Base-by-base conservation (phyloP, 2,888 invertebrate genomes). In the Machimus atricapillus region DNA sequence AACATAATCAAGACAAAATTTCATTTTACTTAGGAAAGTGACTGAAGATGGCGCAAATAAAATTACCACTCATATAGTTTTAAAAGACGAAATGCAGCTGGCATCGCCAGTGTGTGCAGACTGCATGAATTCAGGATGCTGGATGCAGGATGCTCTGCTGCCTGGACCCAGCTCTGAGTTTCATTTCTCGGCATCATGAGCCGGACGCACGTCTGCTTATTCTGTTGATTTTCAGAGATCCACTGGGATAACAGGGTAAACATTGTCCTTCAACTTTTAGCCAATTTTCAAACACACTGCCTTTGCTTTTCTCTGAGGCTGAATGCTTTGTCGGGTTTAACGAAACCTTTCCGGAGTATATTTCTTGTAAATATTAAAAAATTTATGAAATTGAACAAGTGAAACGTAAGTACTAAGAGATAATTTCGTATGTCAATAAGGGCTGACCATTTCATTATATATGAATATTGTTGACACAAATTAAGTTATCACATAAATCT, bases 41-140 rank as follows among this genome's bases (percentile, higher is more conserved):
- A 83, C 83, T 74, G 85, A 85, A 85, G 85, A 74, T 85, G 85
- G 85, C 31, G 85, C 12, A 85, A 85, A 85, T 85, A 85, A 85
- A 85, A 85, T 85, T 85, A 85, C 74, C 85, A 43, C 74, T 85
- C 82, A 58, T 66, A 66, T 82, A 82, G 82, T 82, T 82, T 82
- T 82, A 82, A 37, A 34, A 82, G 58, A 82, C 82, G 82, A 66
- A 82, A 58, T 82, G 56, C 46, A 81, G 34, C 81, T 34, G 76
- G 34, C 40, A 37, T 76, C 14, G 12, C 23, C 23, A 23, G 19
- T 66, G 66, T 66, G 27, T 66, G 8, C 66, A 52, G 16, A n/a
- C 52, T 52, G 52, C 27, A 66, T 12, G 40, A 1, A 16, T 56
- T 19, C 40, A 56, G 56, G 56, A 56, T 43, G 14, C 43, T 16